Conservation (phyloP, 2,797 vertebrate genomes). For the Mormyrus proboscirostris region DNA sequence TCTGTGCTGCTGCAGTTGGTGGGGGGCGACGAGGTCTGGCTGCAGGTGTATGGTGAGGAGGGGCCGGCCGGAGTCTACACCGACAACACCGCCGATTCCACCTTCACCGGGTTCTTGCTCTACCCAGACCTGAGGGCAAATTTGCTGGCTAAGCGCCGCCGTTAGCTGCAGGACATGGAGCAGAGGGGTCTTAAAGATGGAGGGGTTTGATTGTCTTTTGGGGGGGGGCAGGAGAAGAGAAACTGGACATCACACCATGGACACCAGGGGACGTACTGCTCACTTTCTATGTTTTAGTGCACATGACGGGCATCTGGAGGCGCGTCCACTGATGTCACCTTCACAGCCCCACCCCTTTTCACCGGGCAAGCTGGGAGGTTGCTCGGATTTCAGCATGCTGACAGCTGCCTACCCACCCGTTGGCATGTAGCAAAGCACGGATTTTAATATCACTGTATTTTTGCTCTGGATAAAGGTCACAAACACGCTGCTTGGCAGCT, state of each 20-base stretch:
- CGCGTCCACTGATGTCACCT: background rate
- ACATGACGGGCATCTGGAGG: background rate
- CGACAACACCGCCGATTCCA: constrained; percentile 66
- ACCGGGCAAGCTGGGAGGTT: background rate
- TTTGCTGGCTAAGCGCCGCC: constrained; percentile 19
- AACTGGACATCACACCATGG: background rate
- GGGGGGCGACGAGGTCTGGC: constrained; percentile 67
- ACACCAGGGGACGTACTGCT: background rate
- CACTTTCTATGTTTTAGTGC: background rate
- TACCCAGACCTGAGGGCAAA: constrained; percentile 50
- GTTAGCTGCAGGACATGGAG: background rate
- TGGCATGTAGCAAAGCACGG: background rate
- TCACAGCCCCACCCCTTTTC: no score
- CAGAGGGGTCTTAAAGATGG: background rate
- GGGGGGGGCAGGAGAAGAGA: background rate
- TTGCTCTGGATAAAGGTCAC: background rate
- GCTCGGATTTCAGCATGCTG: background rate
- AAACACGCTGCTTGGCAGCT: no score
- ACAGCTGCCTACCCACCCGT: background rate
- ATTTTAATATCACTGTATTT: constrained; percentile 15
- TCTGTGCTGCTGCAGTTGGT: constrained; percentile 60
- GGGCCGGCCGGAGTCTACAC: constrained; percentile 58
- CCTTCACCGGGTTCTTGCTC: constrained; percentile 67
- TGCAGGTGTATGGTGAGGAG: constrained; percentile 62
- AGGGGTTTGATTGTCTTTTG: background rate